phyloP scores from a whole-genome alignment of 1,140 invertebrate genomes.

The Goniozus legneri region DNA sequence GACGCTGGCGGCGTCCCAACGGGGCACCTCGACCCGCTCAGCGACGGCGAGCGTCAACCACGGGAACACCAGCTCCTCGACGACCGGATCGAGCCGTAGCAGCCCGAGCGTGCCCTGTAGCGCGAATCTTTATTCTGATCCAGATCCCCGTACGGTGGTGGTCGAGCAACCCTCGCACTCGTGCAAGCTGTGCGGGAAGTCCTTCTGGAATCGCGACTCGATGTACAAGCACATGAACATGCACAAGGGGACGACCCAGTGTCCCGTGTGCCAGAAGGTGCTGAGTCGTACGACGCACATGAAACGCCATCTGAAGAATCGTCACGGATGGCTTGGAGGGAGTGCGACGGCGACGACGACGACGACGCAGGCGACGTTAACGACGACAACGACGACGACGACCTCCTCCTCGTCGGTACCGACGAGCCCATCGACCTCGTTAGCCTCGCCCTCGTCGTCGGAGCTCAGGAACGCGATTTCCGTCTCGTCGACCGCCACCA shows the following conservation, averaged over 20 bases:
- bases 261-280: slow-evolving; percentile 55
- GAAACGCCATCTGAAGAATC: slow-evolving; percentile 54
- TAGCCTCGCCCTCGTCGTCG: slow-evolving; percentile 11
- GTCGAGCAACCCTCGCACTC: slow-evolving; percentile 55
- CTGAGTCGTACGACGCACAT: slow-evolving; percentile 54
- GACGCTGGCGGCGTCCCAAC: no score
- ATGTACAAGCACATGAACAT: slow-evolving; percentile 59
- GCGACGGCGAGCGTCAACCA: no score
- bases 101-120: slow-evolving; percentile 16
- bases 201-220: slow-evolving; percentile 55
- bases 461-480: slow-evolving; percentile 10
- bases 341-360: slow-evolving; percentile 23
- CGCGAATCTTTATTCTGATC: slow-evolving; percentile 49
- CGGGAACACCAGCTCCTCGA: no score
- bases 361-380: slow-evolving; percentile 12
- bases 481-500: slow-evolving; percentile 28
- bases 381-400: slow-evolving; percentile 8
- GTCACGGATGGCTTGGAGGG: slow-evolving; percentile 49
- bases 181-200: slow-evolving; percentile 57
- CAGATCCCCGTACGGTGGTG: slow-evolving; percentile 54
- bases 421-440: background rate
- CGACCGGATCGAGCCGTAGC: background rate
- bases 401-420: background rate
- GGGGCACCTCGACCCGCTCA: no score
- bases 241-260: slow-evolving; percentile 56